A percentile compares a stretch with the other conserved stretches of the same genome.
Conservation (phyloP, 2,888 invertebrate species). For the Byasa hedistus region DNA sequence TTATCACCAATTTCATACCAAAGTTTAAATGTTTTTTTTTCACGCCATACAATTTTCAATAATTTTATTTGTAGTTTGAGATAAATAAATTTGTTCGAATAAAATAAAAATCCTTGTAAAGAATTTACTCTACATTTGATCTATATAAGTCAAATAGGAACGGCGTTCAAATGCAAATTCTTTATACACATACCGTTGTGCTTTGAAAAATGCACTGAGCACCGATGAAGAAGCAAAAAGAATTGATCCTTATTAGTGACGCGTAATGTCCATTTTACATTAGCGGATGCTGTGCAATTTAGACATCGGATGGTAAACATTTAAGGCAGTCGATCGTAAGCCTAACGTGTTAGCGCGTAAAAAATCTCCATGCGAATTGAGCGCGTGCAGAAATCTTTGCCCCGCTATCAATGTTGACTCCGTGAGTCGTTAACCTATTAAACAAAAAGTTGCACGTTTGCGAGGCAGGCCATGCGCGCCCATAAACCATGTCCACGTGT, state of each 20-base stretch:
- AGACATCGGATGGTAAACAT: constrained; percentile 20
- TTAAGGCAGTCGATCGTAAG: constrained; percentile 15
- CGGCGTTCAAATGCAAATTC: constrained; percentile 20
- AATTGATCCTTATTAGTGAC: constrained; percentile 5
- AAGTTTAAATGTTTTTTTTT: not conserved
- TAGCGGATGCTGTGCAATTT: constrained; percentile 8
- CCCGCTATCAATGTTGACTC: constrained; percentile 48
- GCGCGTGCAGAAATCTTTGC: constrained; percentile 39
- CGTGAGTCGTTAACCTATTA: constrained; percentile 70
- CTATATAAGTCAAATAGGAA: constrained; percentile 9
- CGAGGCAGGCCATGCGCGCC: constrained; percentile 60
- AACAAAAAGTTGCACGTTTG: constrained; percentile 65
- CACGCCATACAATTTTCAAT: constrained; percentile 28
- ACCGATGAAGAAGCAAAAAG: not conserved
- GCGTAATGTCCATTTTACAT: constrained; percentile 1
- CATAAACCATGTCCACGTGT: constrained; percentile 73
- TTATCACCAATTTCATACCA: constrained; percentile 48
- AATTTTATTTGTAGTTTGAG: not conserved
- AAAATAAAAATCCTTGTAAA: not conserved
- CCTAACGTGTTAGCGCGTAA: constrained; percentile 14
- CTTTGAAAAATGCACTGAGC: constrained; percentile 8
- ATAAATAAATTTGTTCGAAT: not conserved
- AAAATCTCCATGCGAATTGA: constrained; percentile 20
- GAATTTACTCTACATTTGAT: not conserved
- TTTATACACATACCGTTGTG: constrained; percentile 3